A percentile compares a stretch with the other conserved stretches of the same genome.
Conservation (phyloP, 1,140 invertebrate genomes). For the Drosophila carrolli region DNA sequence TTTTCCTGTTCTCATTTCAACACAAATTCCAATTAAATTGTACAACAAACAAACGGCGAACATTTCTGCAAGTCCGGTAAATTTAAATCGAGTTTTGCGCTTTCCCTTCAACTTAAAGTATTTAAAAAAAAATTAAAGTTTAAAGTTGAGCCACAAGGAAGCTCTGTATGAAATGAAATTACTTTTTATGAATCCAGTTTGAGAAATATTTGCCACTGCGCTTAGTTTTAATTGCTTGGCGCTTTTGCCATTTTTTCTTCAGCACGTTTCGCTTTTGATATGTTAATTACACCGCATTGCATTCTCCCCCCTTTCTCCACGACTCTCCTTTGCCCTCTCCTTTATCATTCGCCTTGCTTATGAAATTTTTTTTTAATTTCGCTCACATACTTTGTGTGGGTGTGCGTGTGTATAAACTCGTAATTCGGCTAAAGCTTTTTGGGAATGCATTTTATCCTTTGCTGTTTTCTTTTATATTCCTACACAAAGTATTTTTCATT, state of each 20-base stretch:
- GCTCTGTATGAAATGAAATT: constrained; percentile 1
- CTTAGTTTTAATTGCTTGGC: constrained; percentile 36
- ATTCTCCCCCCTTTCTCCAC: neutral
- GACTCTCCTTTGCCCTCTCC: constrained; percentile 4
- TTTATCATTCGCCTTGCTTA: constrained; percentile 6
- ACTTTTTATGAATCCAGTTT: constrained; percentile 14
- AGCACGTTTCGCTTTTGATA: constrained; percentile 52
- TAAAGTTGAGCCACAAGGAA: constrained; percentile 8
- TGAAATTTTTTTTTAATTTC: constrained; percentile 24
- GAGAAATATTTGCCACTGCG: constrained; percentile 8
- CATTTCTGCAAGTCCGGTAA: neutral
- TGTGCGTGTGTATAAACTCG: constrained; percentile 12
- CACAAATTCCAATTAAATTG: constrained; percentile 21
- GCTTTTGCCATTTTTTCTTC: neutral
- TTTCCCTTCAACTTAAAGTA: neutral
- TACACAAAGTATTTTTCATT: constrained; percentile 19
- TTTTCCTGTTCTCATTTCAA: neutral
- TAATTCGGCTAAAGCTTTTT: constrained; percentile 24
- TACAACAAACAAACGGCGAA: constrained; percentile 7
- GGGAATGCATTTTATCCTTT: constrained; percentile 8
- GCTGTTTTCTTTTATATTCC: constrained; percentile 15
- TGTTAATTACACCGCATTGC: constrained; percentile 61
- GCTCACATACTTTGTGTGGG: constrained; percentile 17
- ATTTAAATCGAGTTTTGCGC: neutral
- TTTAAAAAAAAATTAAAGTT: neutral